These are phyloP conservation scores for Ericerus pela DNA, from an alignment of 1,140 invertebrate species.

Conservation along the genomic window DNA sequence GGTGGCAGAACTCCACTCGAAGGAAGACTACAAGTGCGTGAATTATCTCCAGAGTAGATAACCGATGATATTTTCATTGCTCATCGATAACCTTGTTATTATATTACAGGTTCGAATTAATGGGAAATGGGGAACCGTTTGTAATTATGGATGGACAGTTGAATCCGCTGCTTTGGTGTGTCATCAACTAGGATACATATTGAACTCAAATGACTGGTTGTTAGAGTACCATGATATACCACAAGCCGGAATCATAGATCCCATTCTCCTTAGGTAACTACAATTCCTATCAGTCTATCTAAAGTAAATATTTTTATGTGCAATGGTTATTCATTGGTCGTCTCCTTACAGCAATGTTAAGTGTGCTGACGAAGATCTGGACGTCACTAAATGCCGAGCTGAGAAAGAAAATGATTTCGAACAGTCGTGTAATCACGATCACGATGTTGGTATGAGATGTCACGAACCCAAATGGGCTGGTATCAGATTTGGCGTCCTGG, in stretches of 20 bases:
- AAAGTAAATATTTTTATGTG: conserved; percentile 14
- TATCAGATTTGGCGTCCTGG: conserved; percentile 69
- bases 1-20: conserved; percentile 57
- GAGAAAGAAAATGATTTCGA: conserved; percentile 61
- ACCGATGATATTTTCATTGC: background rate
- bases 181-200: conserved; percentile 80
- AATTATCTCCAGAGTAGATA: background rate
- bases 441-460: conserved; percentile 77
- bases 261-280: conserved; percentile 46
- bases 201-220: conserved; percentile 86
- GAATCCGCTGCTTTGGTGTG: conserved; percentile 82
- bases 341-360: conserved; percentile 54
- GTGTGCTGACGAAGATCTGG: conserved; percentile 82
- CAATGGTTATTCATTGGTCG: conserved; percentile 24
- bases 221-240: conserved; percentile 66
- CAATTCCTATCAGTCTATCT: background rate
- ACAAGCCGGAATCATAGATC: conserved; percentile 54
- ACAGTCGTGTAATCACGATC: conserved; percentile 73
- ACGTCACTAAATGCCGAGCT: conserved; percentile 73
- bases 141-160: conserved; percentile 91
- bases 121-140: conserved; percentile 86
- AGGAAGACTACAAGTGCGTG: conserved; percentile 57
- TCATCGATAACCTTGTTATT: background rate
- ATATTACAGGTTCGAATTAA: conserved; percentile 45
- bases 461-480: conserved; percentile 86